Evolutionary conservation across 1,140 invertebrate species (phyloP).

Genomic region (Zaprionus vittiger): DNA sequence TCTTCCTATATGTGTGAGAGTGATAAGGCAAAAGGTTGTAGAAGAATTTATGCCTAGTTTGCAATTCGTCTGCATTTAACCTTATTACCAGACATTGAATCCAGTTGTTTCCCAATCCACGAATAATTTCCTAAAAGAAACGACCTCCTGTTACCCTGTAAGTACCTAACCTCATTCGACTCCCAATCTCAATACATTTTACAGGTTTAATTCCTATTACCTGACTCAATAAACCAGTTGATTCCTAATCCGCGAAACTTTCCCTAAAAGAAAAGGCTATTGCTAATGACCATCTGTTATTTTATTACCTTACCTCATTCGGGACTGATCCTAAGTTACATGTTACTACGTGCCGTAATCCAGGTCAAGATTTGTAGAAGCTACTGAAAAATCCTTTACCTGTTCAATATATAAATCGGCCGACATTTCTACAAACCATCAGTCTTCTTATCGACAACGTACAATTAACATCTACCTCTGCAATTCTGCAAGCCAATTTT

Average conservation of each 20-base stretch:
- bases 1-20: no score
- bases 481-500: no score
- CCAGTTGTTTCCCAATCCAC: no score
- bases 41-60: no score
- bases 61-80: no score
- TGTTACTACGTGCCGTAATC: not conserved
- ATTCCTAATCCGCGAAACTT: not conserved
- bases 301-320: not conserved
- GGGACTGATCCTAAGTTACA: not conserved
- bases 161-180: no score
- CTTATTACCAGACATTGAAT: no score
- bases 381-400: not conserved
- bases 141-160: no score
- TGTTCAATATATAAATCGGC: conserved; percentile 8
- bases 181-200: no score
- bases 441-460: not conserved
- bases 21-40: no score
- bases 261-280: not conserved
- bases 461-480: not conserved
- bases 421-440: not conserved
- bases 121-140: no score
- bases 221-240: not conserved
- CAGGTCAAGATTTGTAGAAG: not conserved
- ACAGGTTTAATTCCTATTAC: not conserved
- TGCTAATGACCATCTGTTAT: no score